Conservation (phyloP, 2,888 invertebrate species). For the Cephalotes varians region DNA sequence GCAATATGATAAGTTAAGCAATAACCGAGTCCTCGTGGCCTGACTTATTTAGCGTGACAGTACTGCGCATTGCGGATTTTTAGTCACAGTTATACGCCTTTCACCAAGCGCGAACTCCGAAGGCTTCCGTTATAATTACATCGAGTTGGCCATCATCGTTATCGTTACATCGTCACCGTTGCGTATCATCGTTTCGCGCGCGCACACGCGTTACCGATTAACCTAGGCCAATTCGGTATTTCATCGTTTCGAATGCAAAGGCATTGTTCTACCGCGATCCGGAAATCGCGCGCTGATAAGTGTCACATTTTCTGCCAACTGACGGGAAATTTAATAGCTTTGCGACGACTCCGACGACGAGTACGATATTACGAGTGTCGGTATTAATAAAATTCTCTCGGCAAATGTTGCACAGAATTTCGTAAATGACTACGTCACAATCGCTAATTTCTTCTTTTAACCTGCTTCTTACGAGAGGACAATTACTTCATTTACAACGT, state of each 20-base stretch:
- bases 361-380: neutral
- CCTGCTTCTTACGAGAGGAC: constrained; percentile 27
- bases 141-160: constrained; percentile 28
- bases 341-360: neutral
- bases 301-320: constrained; percentile 41
- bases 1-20: constrained; percentile 39
- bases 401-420: constrained; percentile 20
- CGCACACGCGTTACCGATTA: constrained; percentile 55
- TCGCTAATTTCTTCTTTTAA: constrained; percentile 37
- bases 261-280: neutral
- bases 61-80: constrained; percentile 56
- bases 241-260: neutral
- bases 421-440: constrained; percentile 33
- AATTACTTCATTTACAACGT: constrained; percentile 9
- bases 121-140: constrained; percentile 65
- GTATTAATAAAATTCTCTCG: constrained; percentile 18
- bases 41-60: constrained; percentile 60
- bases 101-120: constrained; percentile 50
- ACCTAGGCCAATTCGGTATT: constrained; percentile 33
- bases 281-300: constrained; percentile 15
- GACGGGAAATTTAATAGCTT: constrained; percentile 2
- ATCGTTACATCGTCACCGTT: constrained; percentile 23
- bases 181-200: constrained; percentile 56
- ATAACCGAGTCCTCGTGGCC: constrained; percentile 59
- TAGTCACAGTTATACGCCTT: constrained; percentile 62